Evolutionary conservation across 2,113 vertebrate species (phyloP).

Genomic region (Chloropsis hardwickii): DNA sequence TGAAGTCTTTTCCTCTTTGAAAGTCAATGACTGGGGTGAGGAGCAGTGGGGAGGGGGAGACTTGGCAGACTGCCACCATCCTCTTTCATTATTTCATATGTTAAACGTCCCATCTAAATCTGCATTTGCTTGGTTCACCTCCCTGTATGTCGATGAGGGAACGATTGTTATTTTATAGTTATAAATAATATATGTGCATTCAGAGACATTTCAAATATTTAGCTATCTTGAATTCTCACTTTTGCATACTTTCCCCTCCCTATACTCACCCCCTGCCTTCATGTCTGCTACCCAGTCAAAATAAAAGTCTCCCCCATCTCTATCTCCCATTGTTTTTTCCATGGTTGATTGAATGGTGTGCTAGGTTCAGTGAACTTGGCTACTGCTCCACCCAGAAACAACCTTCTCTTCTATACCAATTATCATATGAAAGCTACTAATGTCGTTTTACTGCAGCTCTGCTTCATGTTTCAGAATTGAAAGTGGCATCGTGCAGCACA

Average conservation of each 20-base stretch:
- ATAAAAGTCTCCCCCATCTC: constrained; percentile 63
- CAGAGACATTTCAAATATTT: constrained; percentile 2
- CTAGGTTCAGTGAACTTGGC: constrained; percentile 80
- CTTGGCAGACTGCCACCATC: constrained; percentile 67
- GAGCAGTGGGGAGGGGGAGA: neutral
- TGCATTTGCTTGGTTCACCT: constrained; percentile 43
- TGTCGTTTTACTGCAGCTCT: constrained; percentile 30
- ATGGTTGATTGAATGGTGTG: constrained; percentile 69
- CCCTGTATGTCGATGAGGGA: neutral
- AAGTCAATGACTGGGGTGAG: constrained; percentile 72
- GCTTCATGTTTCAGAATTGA: constrained; percentile 63
- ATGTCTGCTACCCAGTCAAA: constrained; percentile 51
- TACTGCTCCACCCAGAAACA: constrained; percentile 68
- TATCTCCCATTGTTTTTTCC: constrained; percentile 49
- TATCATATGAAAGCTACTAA: constrained; percentile 78
- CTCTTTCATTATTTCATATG: constrained; percentile 64
- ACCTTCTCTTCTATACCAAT: constrained; percentile 66
- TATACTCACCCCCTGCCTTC: constrained; percentile 28
- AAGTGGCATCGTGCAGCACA: constrained; percentile 26
- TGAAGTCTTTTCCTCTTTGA: constrained; percentile 75
- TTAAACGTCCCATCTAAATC: constrained; percentile 54
- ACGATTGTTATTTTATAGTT: constrained; percentile 27
- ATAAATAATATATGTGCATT: constrained; percentile 36
- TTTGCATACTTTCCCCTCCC: constrained; percentile 45
- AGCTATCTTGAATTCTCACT: constrained; percentile 29